Conservation (phyloP, 2,797 vertebrate species). For the Rhabdophis nuchalis region DNA sequence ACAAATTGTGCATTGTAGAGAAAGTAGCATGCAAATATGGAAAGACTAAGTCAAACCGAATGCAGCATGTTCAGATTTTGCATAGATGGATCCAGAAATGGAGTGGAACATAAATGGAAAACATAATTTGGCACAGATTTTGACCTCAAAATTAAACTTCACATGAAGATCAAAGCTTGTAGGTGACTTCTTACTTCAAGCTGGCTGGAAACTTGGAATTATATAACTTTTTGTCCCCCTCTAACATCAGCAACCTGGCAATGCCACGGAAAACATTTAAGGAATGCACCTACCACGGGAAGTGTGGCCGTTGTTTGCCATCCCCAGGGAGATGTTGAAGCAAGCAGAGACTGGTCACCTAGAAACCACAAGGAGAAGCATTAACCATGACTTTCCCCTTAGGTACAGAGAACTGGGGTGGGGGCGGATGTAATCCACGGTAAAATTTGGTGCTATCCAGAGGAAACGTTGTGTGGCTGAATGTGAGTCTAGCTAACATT, state of each 20-base stretch:
- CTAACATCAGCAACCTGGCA: background rate
- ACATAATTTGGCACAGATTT: background rate
- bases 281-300: constrained; percentile 54
- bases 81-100: background rate
- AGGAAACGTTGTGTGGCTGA: background rate
- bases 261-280: rapidly evolving
- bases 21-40: background rate
- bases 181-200: background rate
- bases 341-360: constrained; percentile 58
- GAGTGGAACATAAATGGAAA: background rate
- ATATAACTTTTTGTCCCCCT: background rate
- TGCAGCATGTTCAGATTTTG: background rate
- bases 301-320: constrained; percentile 12
- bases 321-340: constrained; percentile 41
- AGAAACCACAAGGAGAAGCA: background rate
- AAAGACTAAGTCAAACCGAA: background rate
- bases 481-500: background rate
- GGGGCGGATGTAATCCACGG: background rate
- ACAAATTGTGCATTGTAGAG: background rate
- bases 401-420: background rate
- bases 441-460: background rate
- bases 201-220: background rate
- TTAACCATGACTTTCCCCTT: background rate
- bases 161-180: background rate
- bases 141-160: background rate